Evolutionary conservation across 2,888 invertebrate species (phyloP), one percentile per base, ranked within the genome.

Genomic region (Scaptomyza polygonia): DNA sequence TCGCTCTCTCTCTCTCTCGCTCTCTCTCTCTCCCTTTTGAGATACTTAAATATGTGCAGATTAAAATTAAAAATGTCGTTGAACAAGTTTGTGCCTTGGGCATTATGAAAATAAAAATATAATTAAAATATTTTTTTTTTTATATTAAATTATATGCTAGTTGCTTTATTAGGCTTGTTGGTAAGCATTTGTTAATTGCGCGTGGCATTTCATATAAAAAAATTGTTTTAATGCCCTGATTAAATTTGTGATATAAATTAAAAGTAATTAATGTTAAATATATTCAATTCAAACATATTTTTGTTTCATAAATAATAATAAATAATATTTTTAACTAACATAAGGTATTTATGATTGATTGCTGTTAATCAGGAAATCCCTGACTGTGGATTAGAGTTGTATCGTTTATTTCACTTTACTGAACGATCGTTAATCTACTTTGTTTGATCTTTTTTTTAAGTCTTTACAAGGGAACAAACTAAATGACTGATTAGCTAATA

Each of bases 101-200:
- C 1, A 25, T 25, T 25, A 25, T 25, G 25, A 25, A 25, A 25
- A 25, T 25, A 25, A 5, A 30, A 55, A 12, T 12, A 12, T 55
- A 45, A 30, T 54, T 44, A 44, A 12, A 12, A 16, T 30, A 29
- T 44, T 34, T 32, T 44, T 29, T 44, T 34, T 32, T 44, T 29
- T 43, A n/a, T 25, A 42, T 32, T 11, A 21, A 56, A 39, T 29
- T 14, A 30, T 39, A 40, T 30, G 45, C 16, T 30, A 14, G 12
- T 57, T 18, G 5, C 16, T 29, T n/a, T n/a, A 52, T 29, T n/a
- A 27, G 25, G 11, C 32, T 43, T 25, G n/a, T 49, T 25, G 16
- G n/a, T 5, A 29, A 52, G 39, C 51, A 40, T 52, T 40, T 51
- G 5, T 29, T 51, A 16, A 29, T 29, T 40, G 27, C 27, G 27